A percentile compares a stretch with the other conserved stretches of the same genome.
phyloP scores from a whole-genome alignment of 2,888 invertebrate species.

The Lochmaea capreae region DNA sequence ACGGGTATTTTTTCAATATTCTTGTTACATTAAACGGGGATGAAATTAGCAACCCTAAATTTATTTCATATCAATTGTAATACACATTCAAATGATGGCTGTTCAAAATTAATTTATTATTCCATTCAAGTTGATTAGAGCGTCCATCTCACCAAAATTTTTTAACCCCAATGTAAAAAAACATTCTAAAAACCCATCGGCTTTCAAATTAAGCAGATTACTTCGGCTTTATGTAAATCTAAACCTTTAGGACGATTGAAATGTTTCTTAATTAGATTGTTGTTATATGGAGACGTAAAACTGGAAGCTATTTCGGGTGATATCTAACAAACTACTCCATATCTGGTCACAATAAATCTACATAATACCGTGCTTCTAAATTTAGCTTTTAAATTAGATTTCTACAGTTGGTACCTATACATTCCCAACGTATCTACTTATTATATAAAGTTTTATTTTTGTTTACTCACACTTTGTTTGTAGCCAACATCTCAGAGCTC shows the following conservation, averaged over 20 bases:
- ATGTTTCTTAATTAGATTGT: constrained; percentile 36
- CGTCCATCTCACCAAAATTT: not conserved
- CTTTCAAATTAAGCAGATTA: not conserved
- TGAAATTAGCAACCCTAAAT: too few species aligned
- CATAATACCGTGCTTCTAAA: constrained; percentile 11
- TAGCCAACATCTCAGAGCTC: too few species aligned
- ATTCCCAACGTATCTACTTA: too few species aligned
- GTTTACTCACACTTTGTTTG: too few species aligned
- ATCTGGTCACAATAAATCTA: constrained; percentile 19
- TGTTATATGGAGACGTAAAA: constrained; percentile 43
- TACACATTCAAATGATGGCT: too few species aligned
- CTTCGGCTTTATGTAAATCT: constrained; percentile 18
- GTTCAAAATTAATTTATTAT: too few species aligned
- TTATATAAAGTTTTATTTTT: too few species aligned
- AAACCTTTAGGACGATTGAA: constrained; percentile 15
- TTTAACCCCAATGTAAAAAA: not conserved
- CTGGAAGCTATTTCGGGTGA: constrained; percentile 46
- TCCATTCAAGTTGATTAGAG: not conserved
- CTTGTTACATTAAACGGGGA: too few species aligned
- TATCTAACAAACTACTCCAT: constrained; percentile 40
- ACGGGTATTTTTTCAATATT: too few species aligned
- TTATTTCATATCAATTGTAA: too few species aligned
- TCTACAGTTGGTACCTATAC: not conserved
- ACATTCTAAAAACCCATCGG: not conserved
- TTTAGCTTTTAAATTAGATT: constrained; percentile 13